phyloP scores from a whole-genome alignment of 2,113 vertebrate genomes.

The Muntiacus reevesi region DNA sequence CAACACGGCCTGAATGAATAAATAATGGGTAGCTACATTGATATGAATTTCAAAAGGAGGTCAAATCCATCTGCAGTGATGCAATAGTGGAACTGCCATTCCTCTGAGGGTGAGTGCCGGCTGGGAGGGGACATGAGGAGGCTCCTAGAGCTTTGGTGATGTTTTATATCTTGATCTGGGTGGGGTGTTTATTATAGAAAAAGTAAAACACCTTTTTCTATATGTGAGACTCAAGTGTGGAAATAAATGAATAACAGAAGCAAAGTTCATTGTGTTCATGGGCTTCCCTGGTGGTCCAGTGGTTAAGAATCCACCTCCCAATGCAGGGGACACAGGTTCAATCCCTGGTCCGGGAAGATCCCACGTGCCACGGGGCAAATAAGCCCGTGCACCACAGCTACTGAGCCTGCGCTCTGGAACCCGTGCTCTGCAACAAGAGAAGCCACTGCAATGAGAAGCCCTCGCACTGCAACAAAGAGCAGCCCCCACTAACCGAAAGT shows the following conservation, averaged over 20 bases:
- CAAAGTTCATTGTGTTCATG: neutral
- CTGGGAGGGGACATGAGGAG: neutral
- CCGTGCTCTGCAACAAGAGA: neutral
- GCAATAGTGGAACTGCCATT: neutral
- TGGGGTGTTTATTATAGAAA: neutral
- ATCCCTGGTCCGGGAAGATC: neutral
- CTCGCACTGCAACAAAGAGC: neutral
- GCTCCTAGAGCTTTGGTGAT: neutral
- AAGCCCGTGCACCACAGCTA: neutral
- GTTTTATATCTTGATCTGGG: neutral
- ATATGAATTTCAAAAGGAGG: neutral
- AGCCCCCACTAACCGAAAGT: neutral
- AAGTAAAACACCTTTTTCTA: neutral
- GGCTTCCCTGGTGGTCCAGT: neutral
- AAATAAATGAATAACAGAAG: neutral
- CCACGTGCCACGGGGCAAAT: neutral
- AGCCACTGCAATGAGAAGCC: neutral
- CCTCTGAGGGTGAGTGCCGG: fast-evolving
- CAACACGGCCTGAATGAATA: neutral
- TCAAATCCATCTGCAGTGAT: neutral
- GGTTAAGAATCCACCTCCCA: neutral
- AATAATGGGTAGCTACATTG: neutral
- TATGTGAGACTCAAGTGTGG: neutral
- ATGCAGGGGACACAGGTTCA: neutral
- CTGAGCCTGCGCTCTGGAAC: neutral